phyloP scores from a whole-genome alignment of 2,113 vertebrate species.

The Psilopsiagon aurifrons region DNA sequence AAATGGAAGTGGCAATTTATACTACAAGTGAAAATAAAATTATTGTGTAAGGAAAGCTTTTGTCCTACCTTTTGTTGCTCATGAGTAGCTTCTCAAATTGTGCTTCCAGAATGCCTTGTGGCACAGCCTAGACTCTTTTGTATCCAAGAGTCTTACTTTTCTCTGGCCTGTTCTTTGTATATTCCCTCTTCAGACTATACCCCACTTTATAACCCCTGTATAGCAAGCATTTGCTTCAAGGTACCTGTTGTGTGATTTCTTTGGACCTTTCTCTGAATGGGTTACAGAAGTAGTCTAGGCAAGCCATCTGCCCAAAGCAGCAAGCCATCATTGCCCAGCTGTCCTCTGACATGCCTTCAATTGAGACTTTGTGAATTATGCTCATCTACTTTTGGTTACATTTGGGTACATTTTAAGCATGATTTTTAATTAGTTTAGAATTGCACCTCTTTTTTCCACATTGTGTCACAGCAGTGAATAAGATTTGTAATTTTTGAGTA shows the following conservation, averaged over 20 bases:
- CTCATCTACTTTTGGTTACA: background rate
- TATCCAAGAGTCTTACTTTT: accelerated
- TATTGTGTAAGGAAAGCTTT: background rate
- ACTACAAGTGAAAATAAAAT: background rate
- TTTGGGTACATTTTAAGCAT: background rate
- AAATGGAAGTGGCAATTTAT: background rate
- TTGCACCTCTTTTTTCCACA: background rate
- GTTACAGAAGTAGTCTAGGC: background rate
- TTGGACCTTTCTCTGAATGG: background rate
- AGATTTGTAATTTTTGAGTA: background rate
- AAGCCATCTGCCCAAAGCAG: background rate
- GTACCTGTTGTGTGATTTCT: background rate
- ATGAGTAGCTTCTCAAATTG: background rate
- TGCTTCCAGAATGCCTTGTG: background rate
- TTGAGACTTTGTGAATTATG: background rate
- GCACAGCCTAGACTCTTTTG: background rate
- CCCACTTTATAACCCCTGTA: background rate
- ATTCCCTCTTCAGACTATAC: background rate
- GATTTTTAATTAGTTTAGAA: background rate
- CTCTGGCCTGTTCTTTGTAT: background rate
- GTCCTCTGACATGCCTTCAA: background rate
- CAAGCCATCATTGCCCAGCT: background rate
- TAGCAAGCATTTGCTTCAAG: accelerated
- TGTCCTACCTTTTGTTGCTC: background rate
- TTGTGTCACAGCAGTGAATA: background rate